phyloP scores from a whole-genome alignment of 1,140 invertebrate species.

The Camponotus vicinus region DNA sequence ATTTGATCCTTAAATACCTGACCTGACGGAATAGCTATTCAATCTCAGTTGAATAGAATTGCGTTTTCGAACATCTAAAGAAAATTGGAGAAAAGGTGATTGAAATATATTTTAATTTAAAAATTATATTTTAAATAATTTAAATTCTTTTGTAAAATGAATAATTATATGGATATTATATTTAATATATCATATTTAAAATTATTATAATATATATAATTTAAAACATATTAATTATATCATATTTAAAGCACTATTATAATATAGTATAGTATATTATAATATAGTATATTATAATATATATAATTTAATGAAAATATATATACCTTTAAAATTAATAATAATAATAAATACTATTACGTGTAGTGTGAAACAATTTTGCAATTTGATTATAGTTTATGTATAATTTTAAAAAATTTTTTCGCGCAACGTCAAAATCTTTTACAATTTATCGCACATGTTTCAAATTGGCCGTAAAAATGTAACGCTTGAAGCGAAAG shows the following conservation, averaged over 20 bases:
- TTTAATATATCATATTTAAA: no score
- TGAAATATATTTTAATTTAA: no score
- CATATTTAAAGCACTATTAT: background rate
- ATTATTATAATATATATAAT: no score
- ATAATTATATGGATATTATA: no score
- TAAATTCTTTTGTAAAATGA: no score
- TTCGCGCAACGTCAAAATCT: background rate
- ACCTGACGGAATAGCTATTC: no score
- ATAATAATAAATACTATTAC: background rate
- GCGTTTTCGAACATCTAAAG: background rate
- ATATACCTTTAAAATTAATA: background rate
- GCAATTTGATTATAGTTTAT: background rate
- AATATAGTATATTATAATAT: constrained; percentile 21
- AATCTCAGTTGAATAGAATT: background rate
- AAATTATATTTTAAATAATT: no score
- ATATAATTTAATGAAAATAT: background rate
- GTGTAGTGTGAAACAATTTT: no score
- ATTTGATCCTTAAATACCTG: no score
- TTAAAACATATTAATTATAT: no score
- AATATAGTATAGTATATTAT: no score
- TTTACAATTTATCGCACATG: constrained; percentile 22
- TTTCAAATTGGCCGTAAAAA: constrained; percentile 13
- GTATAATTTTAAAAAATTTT: constrained; percentile 1
- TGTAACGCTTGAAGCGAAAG: background rate
- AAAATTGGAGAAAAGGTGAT: background rate